Evolutionary conservation across 2,888 invertebrate genomes (phyloP).

Genomic region (Coleophora flavipennella): DNA sequence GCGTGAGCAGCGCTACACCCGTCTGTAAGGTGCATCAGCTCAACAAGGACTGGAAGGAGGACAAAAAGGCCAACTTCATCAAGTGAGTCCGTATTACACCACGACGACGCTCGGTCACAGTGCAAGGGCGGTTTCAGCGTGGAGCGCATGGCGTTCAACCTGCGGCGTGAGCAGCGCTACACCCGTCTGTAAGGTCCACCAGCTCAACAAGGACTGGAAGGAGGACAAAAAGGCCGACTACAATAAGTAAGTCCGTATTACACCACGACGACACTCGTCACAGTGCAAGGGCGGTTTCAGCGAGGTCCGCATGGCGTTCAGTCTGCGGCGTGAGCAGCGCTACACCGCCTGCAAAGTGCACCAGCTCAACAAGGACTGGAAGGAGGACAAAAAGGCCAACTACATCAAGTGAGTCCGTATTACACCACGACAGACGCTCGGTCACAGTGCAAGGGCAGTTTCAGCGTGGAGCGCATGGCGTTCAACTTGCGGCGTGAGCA

Average conservation of each 20-base stretch:
- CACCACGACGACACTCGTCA: constrained; percentile 77
- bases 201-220: constrained; percentile 99
- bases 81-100: constrained; percentile 88
- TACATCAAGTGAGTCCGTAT: constrained; percentile 95
- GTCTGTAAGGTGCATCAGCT: constrained; percentile 99
- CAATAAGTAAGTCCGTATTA: constrained; percentile 91
- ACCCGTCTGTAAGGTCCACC: constrained; percentile 99
- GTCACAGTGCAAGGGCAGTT: too few species aligned
- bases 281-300: constrained; percentile 98
- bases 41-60: constrained; percentile 99
- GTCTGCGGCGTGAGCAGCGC: constrained; percentile 98
- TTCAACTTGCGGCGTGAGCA: too few species aligned
- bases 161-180: too few species aligned
- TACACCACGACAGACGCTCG: too few species aligned
- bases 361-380: constrained; percentile 99
- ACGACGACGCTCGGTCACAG: too few species aligned
- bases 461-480: too few species aligned
- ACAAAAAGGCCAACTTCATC: constrained; percentile 99
- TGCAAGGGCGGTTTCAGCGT: too few species aligned
- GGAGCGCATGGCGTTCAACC: too few species aligned
- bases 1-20: too few species aligned
- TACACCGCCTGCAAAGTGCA: constrained; percentile 99
- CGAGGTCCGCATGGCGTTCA: constrained; percentile 98
- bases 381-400: constrained; percentile 99
- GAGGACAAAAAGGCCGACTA: constrained; percentile 99